Percentiles rank a stretch among this genome's conserved stretches.
Evolutionary conservation across 2,888 invertebrate genomes (phyloP).

Genomic region (Celastrina argiolus): DNA sequence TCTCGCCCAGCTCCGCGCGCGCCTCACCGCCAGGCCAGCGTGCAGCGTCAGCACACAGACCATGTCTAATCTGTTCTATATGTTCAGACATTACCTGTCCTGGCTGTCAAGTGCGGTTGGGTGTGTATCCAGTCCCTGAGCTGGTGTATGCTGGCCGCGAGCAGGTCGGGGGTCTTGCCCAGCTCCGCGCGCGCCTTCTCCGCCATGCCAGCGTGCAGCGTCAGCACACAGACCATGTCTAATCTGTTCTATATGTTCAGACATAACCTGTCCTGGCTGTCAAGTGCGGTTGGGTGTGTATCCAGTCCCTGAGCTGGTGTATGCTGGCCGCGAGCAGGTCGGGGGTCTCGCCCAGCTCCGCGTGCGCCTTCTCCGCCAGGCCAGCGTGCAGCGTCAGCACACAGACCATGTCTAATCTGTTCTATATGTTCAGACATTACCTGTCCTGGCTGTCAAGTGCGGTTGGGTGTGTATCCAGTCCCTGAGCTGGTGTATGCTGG

Average conservation of each 20-base stretch:
- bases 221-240: conserved; percentile 26
- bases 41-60: conserved; percentile 37
- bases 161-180: conserved; percentile 65
- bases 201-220: conserved; percentile 42
- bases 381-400: conserved; percentile 39
- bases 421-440: too few relatives aligned
- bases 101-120: conserved; percentile 68
- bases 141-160: conserved; percentile 60
- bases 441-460: conserved; percentile 63
- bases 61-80: not conserved
- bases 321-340: conserved; percentile 59
- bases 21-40: conserved; percentile 51
- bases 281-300: conserved; percentile 72
- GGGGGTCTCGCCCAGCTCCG: conserved; percentile 71
- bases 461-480: conserved; percentile 75
- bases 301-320: conserved; percentile 69
- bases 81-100: conserved; percentile 43
- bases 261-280: conserved; percentile 52
- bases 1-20: conserved; percentile 67
- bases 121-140: conserved; percentile 74
- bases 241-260: too few relatives aligned
- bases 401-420: too few relatives aligned
- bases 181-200: conserved; percentile 64
- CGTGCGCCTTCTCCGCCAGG: conserved; percentile 52
- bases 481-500: conserved; percentile 65